Base-by-base conservation (phyloP, 2,797 vertebrate genomes). In the Crocodylus rhombifer region DNA sequence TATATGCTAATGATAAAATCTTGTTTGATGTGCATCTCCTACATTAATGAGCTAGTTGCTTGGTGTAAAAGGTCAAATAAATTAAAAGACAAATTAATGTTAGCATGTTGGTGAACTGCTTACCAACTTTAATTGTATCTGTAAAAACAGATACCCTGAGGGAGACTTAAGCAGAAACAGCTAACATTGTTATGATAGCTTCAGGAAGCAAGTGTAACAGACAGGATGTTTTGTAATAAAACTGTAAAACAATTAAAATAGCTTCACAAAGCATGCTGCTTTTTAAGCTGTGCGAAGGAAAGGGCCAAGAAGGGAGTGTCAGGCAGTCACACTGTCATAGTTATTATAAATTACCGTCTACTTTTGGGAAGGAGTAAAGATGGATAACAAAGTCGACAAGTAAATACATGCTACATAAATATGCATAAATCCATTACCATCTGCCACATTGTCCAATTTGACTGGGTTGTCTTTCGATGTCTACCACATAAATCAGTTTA, bases 141-240 rank as follows among this genome's bases (percentile, higher is more conserved):
- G 96, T 97, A 97, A 97, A 97, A 98, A 94, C 96, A 97, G 97
- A 96, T 97, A 97, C 95, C 97, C 95, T 51, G 75, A 94, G 95
- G 97, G 95, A 92, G 75, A 91, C 95, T 94, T 93, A 95, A 96
- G 95, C 97, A 96, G 96, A 89, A 96, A 96, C 95, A 96, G 94
- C 96, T 96, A 97, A 97, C 94, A 79, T 95, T 96, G 94, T 97
- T 97, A 97, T 97, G 96, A 97, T 97, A 95, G 97, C 97, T 96
- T 97, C 96, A 96, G 97, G 97, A 98, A 98, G 95, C 91, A 77
- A 97, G 94, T 94, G 67, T 95, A 97, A 92, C 91, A 96, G 96
- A 95, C 97, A 97, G 97, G 97, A 98, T 98, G 97, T 96, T 97
- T 97, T 97, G 97, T 97, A 98, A 97, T 97, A 97, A 97, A 98